Conservation (phyloP, 2,113 vertebrate species). For the Actinemys pallida region DNA sequence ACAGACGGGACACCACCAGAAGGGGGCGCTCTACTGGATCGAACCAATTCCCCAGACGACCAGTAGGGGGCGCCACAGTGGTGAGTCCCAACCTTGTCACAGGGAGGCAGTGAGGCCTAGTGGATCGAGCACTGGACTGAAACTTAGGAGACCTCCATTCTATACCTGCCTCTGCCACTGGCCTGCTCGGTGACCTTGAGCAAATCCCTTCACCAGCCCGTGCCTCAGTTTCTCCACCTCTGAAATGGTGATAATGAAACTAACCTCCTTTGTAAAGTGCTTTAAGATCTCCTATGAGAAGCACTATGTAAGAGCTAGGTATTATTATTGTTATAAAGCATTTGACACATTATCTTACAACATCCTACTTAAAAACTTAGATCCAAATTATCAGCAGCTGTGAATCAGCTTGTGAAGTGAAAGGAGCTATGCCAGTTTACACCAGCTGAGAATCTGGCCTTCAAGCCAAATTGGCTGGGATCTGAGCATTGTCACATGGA, state of each 20-base stretch:
- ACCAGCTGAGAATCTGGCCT: neutral
- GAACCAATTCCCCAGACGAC: too few species aligned
- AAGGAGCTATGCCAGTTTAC: neutral
- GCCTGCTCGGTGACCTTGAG: neutral
- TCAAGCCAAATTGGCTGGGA: neutral
- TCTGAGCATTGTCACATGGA: neutral
- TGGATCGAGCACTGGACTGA: neutral
- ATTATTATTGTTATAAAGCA: neutral
- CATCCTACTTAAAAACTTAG: neutral
- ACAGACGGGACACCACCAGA: too few species aligned
- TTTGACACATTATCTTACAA: neutral
- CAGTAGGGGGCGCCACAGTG: too few species aligned
- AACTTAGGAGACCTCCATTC: neutral
- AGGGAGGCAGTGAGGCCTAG: neutral
- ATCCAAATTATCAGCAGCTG: neutral
- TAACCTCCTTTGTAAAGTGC: neutral
- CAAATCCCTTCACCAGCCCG: neutral
- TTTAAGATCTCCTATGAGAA: neutral
- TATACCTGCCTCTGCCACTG: neutral
- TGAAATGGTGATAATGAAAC: neutral
- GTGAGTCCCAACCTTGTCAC: too few species aligned
- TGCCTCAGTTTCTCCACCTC: accelerated
- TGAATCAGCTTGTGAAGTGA: constrained; percentile 48
- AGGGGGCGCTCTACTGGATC: too few species aligned
- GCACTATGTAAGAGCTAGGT: neutral